A percentile compares a stretch with the other conserved stretches of the same genome.
These are phyloP conservation scores for Lagocephalus sceleratus DNA, from an alignment of 2,797 vertebrate genomes.

Conservation along the genomic window DNA sequence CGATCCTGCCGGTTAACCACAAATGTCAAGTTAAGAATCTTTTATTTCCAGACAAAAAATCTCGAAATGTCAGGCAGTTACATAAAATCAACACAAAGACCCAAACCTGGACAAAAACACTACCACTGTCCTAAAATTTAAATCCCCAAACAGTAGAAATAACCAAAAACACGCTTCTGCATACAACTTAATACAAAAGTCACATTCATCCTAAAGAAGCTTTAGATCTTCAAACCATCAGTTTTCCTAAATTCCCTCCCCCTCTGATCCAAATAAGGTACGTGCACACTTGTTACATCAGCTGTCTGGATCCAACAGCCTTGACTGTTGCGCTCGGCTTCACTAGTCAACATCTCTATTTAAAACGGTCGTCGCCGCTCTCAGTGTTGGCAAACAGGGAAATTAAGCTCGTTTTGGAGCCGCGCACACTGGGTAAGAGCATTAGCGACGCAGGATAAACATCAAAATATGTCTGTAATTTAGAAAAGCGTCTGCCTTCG, in stretches of 20 bases:
- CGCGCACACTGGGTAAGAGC: constrained; percentile 30
- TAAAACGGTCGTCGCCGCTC: not conserved
- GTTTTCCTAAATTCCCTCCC: constrained; percentile 10
- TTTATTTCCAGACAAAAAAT: too few species aligned
- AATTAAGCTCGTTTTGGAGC: constrained; percentile 27
- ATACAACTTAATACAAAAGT: not conserved
- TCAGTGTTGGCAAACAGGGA: constrained; percentile 11
- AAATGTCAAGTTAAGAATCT: too few species aligned
- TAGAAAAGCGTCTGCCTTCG: not conserved
- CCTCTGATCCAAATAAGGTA: constrained; percentile 22
- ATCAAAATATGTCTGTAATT: constrained; percentile 16
- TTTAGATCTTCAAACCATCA: too few species aligned
- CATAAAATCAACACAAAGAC: too few species aligned
- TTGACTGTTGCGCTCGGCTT: constrained; percentile 15
- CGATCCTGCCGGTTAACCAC: too few species aligned
- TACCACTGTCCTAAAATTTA: too few species aligned
- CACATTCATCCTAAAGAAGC: not conserved
- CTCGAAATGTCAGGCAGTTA: not conserved
- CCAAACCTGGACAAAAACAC: too few species aligned
- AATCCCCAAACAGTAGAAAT: not conserved
- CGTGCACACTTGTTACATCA: constrained; percentile 17
- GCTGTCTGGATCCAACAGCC: constrained; percentile 3
- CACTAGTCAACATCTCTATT: constrained; percentile 2
- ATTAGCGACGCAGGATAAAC: constrained; percentile 31
- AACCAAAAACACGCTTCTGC: not conserved